A percentile compares a stretch with the other conserved stretches of the same genome.
Conservation (phyloP, 2,888 invertebrate species). For the Melieria picta region DNA sequence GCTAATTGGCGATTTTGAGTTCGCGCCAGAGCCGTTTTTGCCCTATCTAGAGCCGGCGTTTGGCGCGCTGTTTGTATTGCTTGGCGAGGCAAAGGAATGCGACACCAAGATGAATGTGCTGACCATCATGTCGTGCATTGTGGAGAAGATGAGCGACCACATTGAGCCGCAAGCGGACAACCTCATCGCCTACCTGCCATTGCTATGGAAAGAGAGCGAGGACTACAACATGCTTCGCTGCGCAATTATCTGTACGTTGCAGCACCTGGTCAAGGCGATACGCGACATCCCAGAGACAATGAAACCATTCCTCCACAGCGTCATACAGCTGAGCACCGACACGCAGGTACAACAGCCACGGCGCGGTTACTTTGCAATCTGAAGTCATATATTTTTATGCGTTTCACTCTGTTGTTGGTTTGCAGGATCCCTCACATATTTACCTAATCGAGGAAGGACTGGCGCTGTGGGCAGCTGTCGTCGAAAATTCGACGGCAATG, state of each 20-base stretch:
- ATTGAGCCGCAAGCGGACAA: conserved; percentile 75
- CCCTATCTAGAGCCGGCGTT: conserved; percentile 85
- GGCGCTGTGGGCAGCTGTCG: conserved; percentile 86
- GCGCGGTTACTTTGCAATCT: not conserved
- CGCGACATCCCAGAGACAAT: conserved; percentile 71
- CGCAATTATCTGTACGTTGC: conserved; percentile 85
- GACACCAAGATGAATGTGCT: conserved; percentile 96
- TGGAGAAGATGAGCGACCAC: conserved; percentile 83
- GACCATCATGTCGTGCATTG: conserved; percentile 87
- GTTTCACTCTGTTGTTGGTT: conserved; percentile 6
- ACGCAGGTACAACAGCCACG: conserved; percentile 68
- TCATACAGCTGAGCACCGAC: conserved; percentile 81
- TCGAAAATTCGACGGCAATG: conserved; percentile 78
- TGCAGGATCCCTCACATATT: conserved; percentile 80
- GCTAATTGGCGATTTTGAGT: conserved; percentile 92
- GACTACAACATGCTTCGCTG: conserved; percentile 91
- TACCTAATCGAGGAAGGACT: conserved; percentile 93
- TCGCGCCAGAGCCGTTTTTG: conserved; percentile 85
- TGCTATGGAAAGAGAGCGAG: conserved; percentile 88
- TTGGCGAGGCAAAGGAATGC: conserved; percentile 89
- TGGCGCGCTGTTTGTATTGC: conserved; percentile 80
- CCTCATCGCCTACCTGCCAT: conserved; percentile 84
- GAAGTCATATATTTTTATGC: not conserved
- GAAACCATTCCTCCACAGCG: conserved; percentile 73
- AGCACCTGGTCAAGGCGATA: conserved; percentile 81